Base-by-base conservation (phyloP, 2,888 invertebrate genomes). In the Epistrophe grossulariae region DNA sequence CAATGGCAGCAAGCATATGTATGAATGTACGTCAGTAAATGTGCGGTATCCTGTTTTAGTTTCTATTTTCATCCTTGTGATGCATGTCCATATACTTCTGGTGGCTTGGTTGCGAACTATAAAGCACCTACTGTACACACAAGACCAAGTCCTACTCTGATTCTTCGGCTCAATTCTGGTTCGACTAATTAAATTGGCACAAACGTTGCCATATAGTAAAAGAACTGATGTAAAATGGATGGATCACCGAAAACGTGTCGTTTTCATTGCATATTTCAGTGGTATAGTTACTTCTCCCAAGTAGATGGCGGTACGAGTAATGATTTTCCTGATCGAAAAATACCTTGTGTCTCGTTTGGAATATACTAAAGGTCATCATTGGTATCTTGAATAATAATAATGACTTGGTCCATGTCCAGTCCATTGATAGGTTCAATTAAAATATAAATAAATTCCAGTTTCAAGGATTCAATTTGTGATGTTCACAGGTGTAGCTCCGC, bases 381-480 rank as follows among this genome's bases (percentile, higher is more conserved):
- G 40, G 52, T 60, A 31, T 55, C 59, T 43, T 71, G 28, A 43
- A 68, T 62, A 79, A 70, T 79, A 79, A 70, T 79, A 83, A 84
- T 84, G 73, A 60, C 50, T 57, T 15, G 70, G 40, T 50, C 59
- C 38, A n/a, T 24, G n/a, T 57, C 64, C 79, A 24, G n/a, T 57
- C 64, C 79, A 84, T 74, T 79, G 79, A 74, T 84, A 71, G 74
- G 74, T 57, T 84, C 79, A 79, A 84, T 84, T 84, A 79, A 84
- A 79, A 84, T 64, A 68, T 52, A 82, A 82, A 66, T 77, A 82
- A 73, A 82, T 45, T 52, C 48, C 78, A 57, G 59, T 73, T 50
- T 71, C 72, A 59, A 72, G 78, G 52, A 72, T 73, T 68, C 82
- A 68, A 78, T 83, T 79, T 78, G 66, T 17, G 43, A 48, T 28